A percentile compares a stretch with the other conserved stretches of the same genome.
These are phyloP conservation scores for Hiodon tergisus DNA, from an alignment of 2,113 vertebrate genomes.

Conservation along the genomic window DNA sequence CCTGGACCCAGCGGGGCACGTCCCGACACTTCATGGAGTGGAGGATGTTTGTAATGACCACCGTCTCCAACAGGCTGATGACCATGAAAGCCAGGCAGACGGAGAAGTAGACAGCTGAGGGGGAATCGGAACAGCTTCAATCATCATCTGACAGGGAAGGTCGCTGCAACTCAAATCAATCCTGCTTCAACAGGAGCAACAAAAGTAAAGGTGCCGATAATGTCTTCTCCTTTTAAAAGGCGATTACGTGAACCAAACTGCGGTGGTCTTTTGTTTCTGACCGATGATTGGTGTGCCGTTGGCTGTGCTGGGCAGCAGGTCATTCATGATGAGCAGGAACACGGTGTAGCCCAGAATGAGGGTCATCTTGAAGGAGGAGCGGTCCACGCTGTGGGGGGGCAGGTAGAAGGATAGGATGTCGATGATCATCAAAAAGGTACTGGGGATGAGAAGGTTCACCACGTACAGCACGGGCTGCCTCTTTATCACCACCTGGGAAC, in stretches of 20 bases:
- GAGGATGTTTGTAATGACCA: conserved; percentile 71
- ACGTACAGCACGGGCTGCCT: conserved; percentile 65
- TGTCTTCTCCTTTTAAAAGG: no score
- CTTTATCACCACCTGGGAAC: conserved; percentile 62
- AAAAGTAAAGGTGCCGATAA: no score
- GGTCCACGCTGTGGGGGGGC: conserved; percentile 66
- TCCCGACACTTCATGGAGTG: conserved; percentile 62
- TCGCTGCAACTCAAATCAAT: no score
- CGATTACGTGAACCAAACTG: no score
- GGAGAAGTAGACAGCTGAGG: conserved; percentile 67
- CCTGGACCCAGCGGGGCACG: conserved; percentile 58
- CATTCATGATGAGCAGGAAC: conserved; percentile 72
- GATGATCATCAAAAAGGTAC: conserved; percentile 70
- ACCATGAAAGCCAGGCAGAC: conserved; percentile 75
- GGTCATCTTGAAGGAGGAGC: conserved; percentile 71
- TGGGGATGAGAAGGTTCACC: conserved; percentile 70
- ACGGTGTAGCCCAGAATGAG: conserved; percentile 71
- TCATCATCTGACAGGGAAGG: conserved; percentile 29
- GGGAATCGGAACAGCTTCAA: neutral
- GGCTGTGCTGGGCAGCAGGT: conserved; percentile 68
- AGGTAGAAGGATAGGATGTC: conserved; percentile 71
- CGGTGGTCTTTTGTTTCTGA: conserved; percentile 27
- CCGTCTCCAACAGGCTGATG: conserved; percentile 69
- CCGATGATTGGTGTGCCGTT: conserved; percentile 73
- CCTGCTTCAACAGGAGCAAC: no score